Evolutionary conservation across 2,113 vertebrate genomes (phyloP), one percentile per base, ranked within the genome.

Genomic region (Nanger granti): DNA sequence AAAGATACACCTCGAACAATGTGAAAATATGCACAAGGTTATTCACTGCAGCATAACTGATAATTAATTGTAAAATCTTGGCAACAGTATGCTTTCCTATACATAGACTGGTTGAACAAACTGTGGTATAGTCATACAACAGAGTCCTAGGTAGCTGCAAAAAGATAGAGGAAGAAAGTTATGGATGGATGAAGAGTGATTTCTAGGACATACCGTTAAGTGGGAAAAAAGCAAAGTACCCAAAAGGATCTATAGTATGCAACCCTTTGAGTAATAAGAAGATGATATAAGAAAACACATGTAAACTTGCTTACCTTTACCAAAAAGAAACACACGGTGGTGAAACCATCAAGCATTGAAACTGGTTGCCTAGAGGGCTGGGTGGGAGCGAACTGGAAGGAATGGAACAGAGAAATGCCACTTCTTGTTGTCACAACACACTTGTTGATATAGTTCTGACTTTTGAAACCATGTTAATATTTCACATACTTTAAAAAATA

Each of bases 401-500:
- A 85, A 89, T 15, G 9, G 29, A 9, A 97, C 34, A 55, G 44
- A 94, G 31, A 95, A 93, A 24, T 26, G 55, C 59, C 41, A 52
- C 4, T 62, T 79, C 66, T 87, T 84, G 52, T 55, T 37, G 49
- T 85, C 52, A 85, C 52, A 85, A 52, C n/a, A 83, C 44, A 41
- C 34, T 64, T 89, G n/a, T 79, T 49, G 47, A 57, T 76, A 64
- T 26, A 90, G 26, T 93, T 93, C 91, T 69, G 87, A 93, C 87
- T 97, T 92, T 87, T 69, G n/a, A 96, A 96, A 79, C 31, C 49
- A 86, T 89, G 26, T 80, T 88, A 52, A 60, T 92, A 37, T 94
- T 93, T 94, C 89, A 90, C 29, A 93, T 64, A 87, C 89, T 84
- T 93, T 84, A 89, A 87, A 47, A 66, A 92, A 52, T 83, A 87